Base-by-base conservation (phyloP, 2,797 vertebrate genomes). In the Acrocephalus scirpaceus region DNA sequence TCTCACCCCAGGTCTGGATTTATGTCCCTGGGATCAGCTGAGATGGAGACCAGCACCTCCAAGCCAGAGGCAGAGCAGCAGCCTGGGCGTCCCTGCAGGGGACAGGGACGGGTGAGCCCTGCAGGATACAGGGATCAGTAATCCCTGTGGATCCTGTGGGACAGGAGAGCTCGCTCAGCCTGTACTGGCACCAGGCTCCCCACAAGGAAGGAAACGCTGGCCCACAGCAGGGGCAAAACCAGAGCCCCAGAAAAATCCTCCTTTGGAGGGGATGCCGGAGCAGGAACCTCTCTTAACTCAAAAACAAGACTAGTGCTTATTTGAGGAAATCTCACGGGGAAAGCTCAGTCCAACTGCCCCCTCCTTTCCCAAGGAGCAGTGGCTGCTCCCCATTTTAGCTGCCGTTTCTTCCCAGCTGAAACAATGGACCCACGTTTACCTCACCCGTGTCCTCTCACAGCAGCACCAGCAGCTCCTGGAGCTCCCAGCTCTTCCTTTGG, bases 261-360 rank as follows among this genome's bases (percentile, higher is more conserved):
- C 54, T 26, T 9, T 9, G 1, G 62, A 25, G 6, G 18, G 26
- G 30, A 66, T 11, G n/a, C n/a, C 0, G 0, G 5, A 36, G 81
- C 22, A 80, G 65, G 30, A 73, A 26, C 12, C 11, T 13, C 10
- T 10, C 51, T 13, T 13, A 5, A 45, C 20, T 30, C 17, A 0
- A 16, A 66, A 42, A 1, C 32, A 54, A 26, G 51, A 44, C 2
- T 5, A 4, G 51, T 26, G 26, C 26, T 73, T 76, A 45, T 65
- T 87, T 38, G 62, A 50, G 54, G 58, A 51, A 57, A 47, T 13
- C 81, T 40, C 72, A 7, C 0, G 29, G 57, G 57, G 29, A 50
- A 42, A 62, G 50, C 53, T 82, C 34, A 7, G 57, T 13, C 27
- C 30, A 15, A n/a, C 22, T 4, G 1, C 4, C 34, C 71, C 42